Conservation (phyloP, 2,113 vertebrate species). For the Rhabdornis inornatus region DNA sequence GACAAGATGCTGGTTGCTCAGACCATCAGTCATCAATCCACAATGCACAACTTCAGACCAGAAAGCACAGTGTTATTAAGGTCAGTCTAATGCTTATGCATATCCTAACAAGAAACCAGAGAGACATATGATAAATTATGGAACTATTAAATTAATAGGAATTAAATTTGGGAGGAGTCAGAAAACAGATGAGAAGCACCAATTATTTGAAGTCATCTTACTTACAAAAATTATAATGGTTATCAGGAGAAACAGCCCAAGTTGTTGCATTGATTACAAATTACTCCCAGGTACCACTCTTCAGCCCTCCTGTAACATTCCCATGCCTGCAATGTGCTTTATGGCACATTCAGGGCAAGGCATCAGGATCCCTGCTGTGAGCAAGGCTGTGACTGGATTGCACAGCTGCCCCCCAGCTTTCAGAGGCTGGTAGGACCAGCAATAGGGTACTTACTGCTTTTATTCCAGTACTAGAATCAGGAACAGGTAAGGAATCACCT, state of each 20-base stretch:
- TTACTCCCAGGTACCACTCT: background rate
- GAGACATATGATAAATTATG: background rate
- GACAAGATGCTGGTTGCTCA: background rate
- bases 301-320: background rate
- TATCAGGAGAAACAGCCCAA: background rate
- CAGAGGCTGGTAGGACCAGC: background rate
- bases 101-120: background rate
- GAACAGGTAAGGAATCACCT: background rate
- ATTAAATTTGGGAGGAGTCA: background rate
- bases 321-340: fast-evolving
- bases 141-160: background rate
- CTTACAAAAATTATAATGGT: background rate
- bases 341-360: background rate
- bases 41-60: background rate
- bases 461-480: background rate
- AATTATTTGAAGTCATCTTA: background rate
- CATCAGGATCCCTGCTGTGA: background rate
- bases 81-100: background rate
- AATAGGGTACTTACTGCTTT: background rate
- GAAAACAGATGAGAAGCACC: background rate
- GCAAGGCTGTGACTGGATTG: background rate
- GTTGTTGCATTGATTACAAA: background rate
- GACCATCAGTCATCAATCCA: background rate
- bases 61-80: background rate
- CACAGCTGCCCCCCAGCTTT: background rate